Percentiles rank a stretch among this genome's conserved stretches.
phyloP scores from a whole-genome alignment of 2,888 invertebrate species.

The Melangyna quadrimaculata region DNA sequence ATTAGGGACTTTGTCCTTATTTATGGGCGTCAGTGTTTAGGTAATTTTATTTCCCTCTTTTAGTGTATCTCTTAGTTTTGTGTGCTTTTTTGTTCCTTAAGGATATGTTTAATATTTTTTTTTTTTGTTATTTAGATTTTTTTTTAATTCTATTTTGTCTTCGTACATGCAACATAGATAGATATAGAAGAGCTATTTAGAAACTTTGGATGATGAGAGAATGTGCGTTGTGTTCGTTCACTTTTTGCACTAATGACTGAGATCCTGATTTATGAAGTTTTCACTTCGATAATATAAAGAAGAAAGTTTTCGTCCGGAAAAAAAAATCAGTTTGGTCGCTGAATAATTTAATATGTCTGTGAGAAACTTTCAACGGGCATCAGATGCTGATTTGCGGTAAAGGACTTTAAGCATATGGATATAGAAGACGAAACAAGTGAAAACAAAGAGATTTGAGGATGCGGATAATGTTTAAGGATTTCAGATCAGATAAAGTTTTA shows the following conservation, averaged over 20 bases:
- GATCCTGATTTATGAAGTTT: constrained; percentile 66
- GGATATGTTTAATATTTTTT: constrained; percentile 41
- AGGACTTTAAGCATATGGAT: constrained; percentile 12
- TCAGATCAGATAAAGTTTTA: not conserved
- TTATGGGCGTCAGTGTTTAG: constrained; percentile 67
- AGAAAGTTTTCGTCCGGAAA: constrained; percentile 53
- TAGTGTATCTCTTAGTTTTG: not conserved
- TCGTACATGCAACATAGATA: too few relatives aligned
- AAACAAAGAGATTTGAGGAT: not conserved
- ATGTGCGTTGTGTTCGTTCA: constrained; percentile 47
- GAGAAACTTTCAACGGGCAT: constrained; percentile 53
- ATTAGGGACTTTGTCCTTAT: constrained; percentile 70
- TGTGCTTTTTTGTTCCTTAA: not conserved
- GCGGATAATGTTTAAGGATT: not conserved
- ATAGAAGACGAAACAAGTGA: constrained; percentile 5
- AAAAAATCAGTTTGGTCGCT: constrained; percentile 53
- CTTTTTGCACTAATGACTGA: constrained; percentile 58
- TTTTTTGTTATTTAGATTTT: too few relatives aligned
- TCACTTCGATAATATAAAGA: constrained; percentile 42
- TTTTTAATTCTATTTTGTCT: not conserved
- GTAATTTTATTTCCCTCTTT: constrained; percentile 64
- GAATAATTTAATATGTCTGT: constrained; percentile 64
- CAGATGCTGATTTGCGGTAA: constrained; percentile 50
- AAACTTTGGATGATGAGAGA: constrained; percentile 45
- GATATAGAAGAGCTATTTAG: constrained; percentile 2